Percentiles rank a stretch among this genome's conserved stretches.
Conservation (phyloP, 2,888 invertebrate genomes). For the Brachylomia viminalis region DNA sequence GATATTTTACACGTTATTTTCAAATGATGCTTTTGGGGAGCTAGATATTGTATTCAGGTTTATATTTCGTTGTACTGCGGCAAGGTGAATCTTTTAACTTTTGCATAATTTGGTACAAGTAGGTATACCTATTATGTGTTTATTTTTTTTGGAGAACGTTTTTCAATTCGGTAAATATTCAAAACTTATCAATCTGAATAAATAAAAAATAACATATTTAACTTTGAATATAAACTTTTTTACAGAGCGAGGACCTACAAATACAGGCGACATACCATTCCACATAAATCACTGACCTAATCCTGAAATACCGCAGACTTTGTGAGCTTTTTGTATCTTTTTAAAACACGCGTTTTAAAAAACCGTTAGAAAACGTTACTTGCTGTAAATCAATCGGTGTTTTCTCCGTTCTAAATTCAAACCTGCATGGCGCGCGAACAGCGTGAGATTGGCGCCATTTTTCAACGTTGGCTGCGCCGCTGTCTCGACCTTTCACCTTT, state of each 20-base stretch:
- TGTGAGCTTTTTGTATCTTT: conserved; percentile 52
- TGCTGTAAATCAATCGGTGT: conserved; percentile 74
- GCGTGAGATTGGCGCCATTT: conserved; percentile 72
- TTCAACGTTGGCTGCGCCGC: conserved; percentile 67
- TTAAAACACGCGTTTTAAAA: conserved; percentile 52
- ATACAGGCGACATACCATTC: conserved; percentile 29
- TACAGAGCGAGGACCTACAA: conserved; percentile 17
- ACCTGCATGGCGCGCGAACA: conserved; percentile 61
- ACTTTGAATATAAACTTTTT: conserved; percentile 9
- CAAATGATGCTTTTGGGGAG: conserved; percentile 57
- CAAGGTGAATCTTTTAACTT: conserved; percentile 44
- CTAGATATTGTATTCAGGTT: conserved; percentile 58
- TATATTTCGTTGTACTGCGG: conserved; percentile 55
- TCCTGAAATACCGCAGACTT: conserved; percentile 51
- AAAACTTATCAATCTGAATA: background rate
- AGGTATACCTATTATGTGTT: conserved; percentile 5
- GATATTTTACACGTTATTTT: conserved; percentile 65
- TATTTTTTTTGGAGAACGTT: conserved; percentile 3
- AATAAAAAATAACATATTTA: background rate
- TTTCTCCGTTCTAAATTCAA: conserved; percentile 73
- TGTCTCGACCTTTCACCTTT: conserved; percentile 60
- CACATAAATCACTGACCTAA: conserved; percentile 56
- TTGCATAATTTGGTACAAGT: conserved; percentile 52
- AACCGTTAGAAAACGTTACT: conserved; percentile 64
- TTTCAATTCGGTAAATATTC: background rate